Conservation (phyloP, 2,888 invertebrate species). For the Hypomecis atomaria region DNA sequence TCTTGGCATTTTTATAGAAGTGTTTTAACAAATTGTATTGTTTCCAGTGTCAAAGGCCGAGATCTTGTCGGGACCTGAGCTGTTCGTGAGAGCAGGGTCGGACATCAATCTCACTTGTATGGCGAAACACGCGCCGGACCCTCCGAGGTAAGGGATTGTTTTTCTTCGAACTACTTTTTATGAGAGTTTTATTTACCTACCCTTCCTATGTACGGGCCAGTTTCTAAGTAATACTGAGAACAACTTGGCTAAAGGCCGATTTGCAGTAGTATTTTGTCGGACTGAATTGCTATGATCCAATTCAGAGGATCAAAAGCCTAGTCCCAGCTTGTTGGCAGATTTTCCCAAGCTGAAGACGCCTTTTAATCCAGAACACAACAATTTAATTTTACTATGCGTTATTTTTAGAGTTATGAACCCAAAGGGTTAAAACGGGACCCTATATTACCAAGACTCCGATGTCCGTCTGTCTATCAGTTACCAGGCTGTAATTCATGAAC, state of each 20-base stretch:
- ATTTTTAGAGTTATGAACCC: too few relatives aligned
- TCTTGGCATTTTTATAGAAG: background rate
- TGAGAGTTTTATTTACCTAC: background rate
- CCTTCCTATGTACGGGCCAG: background rate
- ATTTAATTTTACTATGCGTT: too few relatives aligned
- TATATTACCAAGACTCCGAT: too few relatives aligned
- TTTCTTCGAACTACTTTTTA: slow-evolving; percentile 10
- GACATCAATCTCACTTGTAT: slow-evolving; percentile 96
- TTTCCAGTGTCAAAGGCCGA: slow-evolving; percentile 93
- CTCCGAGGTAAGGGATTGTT: slow-evolving; percentile 86
- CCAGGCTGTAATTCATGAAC: too few relatives aligned
- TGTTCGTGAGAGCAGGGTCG: slow-evolving; percentile 95
- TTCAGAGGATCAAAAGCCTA: background rate
- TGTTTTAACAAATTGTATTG: slow-evolving; percentile 40
- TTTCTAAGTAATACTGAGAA: background rate
- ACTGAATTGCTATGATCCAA: background rate
- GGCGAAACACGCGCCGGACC: slow-evolving; percentile 92
- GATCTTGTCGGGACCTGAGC: slow-evolving; percentile 93
- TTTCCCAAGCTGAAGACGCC: background rate
- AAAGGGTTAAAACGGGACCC: too few relatives aligned
- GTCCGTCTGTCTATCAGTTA: too few relatives aligned
- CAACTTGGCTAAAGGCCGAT: background rate
- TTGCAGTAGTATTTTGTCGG: background rate
- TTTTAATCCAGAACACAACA: too few relatives aligned
- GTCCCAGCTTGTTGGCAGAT: background rate